Evolutionary conservation across 2,888 invertebrate genomes (phyloP).

Genomic region (Andrena bucephala): DNA sequence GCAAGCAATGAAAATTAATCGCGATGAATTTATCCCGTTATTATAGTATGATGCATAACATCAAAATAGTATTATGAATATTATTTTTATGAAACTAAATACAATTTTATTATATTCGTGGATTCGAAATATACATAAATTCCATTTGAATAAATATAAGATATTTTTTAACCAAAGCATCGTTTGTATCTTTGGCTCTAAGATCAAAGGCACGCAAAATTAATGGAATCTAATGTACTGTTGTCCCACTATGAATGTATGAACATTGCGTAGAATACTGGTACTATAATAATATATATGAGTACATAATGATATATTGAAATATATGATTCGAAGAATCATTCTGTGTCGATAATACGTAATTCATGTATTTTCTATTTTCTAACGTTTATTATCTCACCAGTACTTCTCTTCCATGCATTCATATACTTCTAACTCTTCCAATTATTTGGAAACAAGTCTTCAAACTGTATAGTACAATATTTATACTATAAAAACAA

Average conservation of each 20-base stretch:
- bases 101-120: conserved; percentile 31
- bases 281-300: conserved; percentile 16
- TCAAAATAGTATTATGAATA: conserved; percentile 27
- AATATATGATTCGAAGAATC: conserved; percentile 27
- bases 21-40: conserved; percentile 9
- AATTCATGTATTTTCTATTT: conserved; percentile 2
- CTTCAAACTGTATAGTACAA: not conserved
- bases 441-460: not conserved
- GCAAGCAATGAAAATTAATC: conserved; percentile 7
- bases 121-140: conserved; percentile 23
- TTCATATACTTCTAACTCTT: not conserved
- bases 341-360: conserved; percentile 1
- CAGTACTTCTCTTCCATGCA: not conserved
- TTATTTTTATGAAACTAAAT: conserved; percentile 31
- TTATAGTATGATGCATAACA: conserved; percentile 13
- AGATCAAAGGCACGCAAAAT: conserved; percentile 28
- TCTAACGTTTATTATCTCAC: not conserved
- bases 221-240: conserved; percentile 10
- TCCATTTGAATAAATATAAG: conserved; percentile 55
- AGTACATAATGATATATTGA: conserved; percentile 26
- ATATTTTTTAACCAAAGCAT: conserved; percentile 21
- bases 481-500: conserved; percentile 29
- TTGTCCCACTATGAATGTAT: not conserved
- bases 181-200: conserved; percentile 36
- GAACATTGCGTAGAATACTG: conserved; percentile 17